Percentiles rank a stretch among this genome's conserved stretches.
Conservation (phyloP, 1,140 invertebrate genomes). For the Caerostris darwini region DNA sequence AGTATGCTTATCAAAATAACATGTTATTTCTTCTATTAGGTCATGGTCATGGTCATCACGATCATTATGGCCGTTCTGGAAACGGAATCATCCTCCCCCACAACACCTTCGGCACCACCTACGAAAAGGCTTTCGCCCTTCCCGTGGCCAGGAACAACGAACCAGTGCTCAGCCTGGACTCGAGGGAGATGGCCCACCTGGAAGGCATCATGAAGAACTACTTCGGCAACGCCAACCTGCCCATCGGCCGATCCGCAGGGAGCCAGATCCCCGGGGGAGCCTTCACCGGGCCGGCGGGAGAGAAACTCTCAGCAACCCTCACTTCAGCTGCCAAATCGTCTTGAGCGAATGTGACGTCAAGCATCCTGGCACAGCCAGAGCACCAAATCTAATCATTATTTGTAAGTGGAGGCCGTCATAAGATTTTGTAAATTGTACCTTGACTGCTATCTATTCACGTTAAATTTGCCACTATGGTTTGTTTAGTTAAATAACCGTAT, state of each 20-base stretch:
- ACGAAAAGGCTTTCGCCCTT: not conserved
- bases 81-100: slow-evolving; percentile 68
- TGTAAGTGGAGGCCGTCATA: slow-evolving; percentile 16
- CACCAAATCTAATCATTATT: slow-evolving; percentile 66
- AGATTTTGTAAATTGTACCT: no score
- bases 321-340: slow-evolving; percentile 65
- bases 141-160: not conserved
- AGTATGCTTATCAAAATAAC: not conserved
- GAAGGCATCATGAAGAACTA: slow-evolving; percentile 69
- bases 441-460: no score
- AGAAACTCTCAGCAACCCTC: not conserved
- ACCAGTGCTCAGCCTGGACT: slow-evolving; percentile 33
- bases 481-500: no score
- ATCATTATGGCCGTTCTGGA: slow-evolving; percentile 52
- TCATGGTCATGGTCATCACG: slow-evolving; percentile 8
- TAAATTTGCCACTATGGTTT: no score
- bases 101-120: slow-evolving; percentile 43
- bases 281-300: slow-evolving; percentile 34
- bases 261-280: not conserved
- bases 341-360: slow-evolving; percentile 61
- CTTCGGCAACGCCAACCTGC: slow-evolving; percentile 26
- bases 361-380: slow-evolving; percentile 16
- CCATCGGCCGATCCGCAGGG: slow-evolving; percentile 21
- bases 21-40: not conserved
- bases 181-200: slow-evolving; percentile 52